Base-by-base conservation (phyloP, 2,113 vertebrate species). In the Campylomormyrus numenius region DNA sequence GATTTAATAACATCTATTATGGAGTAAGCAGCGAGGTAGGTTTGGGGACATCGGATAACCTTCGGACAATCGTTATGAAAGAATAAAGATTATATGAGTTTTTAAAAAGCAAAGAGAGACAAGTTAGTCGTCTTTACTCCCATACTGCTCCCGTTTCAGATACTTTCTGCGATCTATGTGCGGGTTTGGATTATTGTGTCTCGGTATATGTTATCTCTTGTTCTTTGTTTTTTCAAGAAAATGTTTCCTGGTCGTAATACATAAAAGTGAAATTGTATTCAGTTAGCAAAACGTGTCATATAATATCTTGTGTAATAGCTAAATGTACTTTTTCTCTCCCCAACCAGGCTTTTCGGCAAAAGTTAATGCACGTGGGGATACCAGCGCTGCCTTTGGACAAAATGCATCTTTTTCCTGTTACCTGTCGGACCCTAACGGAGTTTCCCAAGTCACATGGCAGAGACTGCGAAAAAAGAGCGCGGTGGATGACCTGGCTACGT, bases 381-480 rank as follows among this genome's bases (percentile, higher is more conserved):
- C 0, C 19, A 87, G 84, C 48, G 93, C 77, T 0, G 88, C 35
- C 0, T 94, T 92, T 0, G 91, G 92, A 0, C 15, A 46, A 0
- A 89, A 93, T 0, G 93, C 90, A 0, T 2, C 83, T 1, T 94
- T 90, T 4, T 84, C 0, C 1, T 95, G 95, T 4, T 1, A 52
- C 2, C 31, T 92, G 0, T 2, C 66, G 0, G 49, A 93, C 21
- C 10, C 88, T 0, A 46, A 46, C 88, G 95, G 94, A 58, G 95
- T 96, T 31, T 90, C 13, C 0, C 95, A 96, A 90, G 91, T 96
- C 9, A 95, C 94, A 0, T 96, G 95, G 95, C 95, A 96, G 85
- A 91, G 87, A 49, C 0, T 90, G 3, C 85, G 77, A 1, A 83
- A 52, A 1, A 90, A 92, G 0, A 13, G 90, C 0, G 15, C 88